Percentiles rank a stretch among this genome's conserved stretches.
Evolutionary conservation across 1,140 invertebrate species (phyloP).

Genomic region (Polypedilum pembai): DNA sequence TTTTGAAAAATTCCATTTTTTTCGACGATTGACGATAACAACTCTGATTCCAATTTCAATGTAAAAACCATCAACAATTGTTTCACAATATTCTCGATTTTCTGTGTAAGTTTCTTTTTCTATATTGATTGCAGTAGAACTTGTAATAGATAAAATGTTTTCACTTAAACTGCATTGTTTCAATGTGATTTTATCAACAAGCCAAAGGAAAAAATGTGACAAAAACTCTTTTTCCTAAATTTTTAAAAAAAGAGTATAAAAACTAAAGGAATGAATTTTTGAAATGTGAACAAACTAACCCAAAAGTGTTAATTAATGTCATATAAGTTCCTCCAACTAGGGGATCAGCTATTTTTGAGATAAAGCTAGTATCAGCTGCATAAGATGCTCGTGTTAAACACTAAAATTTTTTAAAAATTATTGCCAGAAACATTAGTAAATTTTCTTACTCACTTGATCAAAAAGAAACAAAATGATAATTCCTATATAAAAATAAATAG

Average conservation of each 20-base stretch:
- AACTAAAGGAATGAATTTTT: background rate
- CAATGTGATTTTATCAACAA: conserved; percentile 82
- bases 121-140: background rate
- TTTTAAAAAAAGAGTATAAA: conserved; percentile 46
- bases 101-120: conserved; percentile 47
- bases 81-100: conserved; percentile 61
- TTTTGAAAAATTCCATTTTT: no score
- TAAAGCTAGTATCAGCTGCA: conserved; percentile 60
- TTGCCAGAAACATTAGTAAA: background rate
- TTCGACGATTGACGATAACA: conserved; percentile 70
- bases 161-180: conserved; percentile 58
- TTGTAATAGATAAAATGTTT: conserved; percentile 33
- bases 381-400: conserved; percentile 58
- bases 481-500: conserved; percentile 66
- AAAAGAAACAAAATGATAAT: conserved; percentile 60
- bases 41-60: conserved; percentile 75
- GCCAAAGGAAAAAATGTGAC: conserved; percentile 81
- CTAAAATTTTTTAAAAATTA: conserved; percentile 33
- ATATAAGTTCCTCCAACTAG: conserved; percentile 97
- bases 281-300: background rate
- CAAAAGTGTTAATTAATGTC: conserved; percentile 94
- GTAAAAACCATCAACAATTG: conserved; percentile 82
- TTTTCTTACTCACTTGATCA: conserved; percentile 79
- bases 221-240: conserved; percentile 97
- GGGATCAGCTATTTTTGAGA: conserved; percentile 67